These are phyloP conservation scores for Nomada ruficornis DNA, from an alignment of 2,888 invertebrate genomes.

Conservation along the genomic window DNA sequence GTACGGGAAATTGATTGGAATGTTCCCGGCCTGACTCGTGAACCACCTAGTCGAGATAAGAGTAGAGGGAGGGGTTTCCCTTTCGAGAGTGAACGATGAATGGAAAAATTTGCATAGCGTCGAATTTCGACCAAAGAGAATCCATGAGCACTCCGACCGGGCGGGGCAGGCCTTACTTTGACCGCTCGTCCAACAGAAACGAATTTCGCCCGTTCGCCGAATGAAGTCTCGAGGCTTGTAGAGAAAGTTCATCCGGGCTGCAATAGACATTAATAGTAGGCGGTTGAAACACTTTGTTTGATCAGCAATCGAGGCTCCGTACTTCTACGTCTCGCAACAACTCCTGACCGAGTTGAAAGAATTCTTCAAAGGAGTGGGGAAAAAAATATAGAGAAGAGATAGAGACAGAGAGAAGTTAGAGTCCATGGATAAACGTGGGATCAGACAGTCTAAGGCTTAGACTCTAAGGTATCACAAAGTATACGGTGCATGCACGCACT, in stretches of 20 bases:
- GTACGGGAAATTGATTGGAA: constrained; percentile 62
- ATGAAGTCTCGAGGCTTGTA: not conserved
- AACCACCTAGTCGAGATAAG: constrained; percentile 39
- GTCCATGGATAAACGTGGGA: not conserved
- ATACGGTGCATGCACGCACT: constrained; percentile 12
- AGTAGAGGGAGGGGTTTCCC: not conserved
- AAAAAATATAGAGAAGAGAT: not conserved
- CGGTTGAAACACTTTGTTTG: constrained; percentile 50
- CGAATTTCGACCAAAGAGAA: not conserved
- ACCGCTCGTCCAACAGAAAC: not conserved
- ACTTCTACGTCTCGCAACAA: constrained; percentile 34
- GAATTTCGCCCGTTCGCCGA: constrained; percentile 28
- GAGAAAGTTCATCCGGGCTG: constrained; percentile 38
- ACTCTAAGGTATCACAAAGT: not conserved
- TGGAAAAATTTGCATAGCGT: constrained; percentile 55
- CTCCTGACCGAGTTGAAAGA: constrained; percentile 33
- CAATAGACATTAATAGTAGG: constrained; percentile 33
- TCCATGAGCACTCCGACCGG: constrained; percentile 2
- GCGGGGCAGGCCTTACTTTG: constrained; percentile 21
- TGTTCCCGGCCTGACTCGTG: constrained; percentile 19
- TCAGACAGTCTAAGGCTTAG: not conserved
- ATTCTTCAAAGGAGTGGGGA: constrained; percentile 23
- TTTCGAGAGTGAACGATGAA: constrained; percentile 26
- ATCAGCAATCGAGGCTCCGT: constrained; percentile 52
- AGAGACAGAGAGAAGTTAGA: not conserved